Percentiles rank a stretch among this genome's conserved stretches.
Evolutionary conservation across 2,113 vertebrate genomes (phyloP).

Genomic region (Onychorhynchus coronatus): DNA sequence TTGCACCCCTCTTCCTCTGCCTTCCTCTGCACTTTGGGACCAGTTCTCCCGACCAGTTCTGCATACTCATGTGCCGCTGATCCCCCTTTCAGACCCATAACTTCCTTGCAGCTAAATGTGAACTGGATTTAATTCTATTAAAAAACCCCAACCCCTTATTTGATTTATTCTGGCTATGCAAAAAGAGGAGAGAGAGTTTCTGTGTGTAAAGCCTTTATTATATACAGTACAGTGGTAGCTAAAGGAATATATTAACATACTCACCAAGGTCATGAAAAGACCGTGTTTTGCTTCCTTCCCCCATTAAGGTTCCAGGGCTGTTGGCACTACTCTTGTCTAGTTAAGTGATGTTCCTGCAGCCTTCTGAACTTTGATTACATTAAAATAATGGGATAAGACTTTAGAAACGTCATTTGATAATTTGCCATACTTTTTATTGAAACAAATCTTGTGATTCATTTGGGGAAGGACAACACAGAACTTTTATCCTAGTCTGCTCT

Average conservation of each 20-base stretch:
- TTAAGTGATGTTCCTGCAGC: neutral
- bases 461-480: rapidly evolving
- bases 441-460: neutral
- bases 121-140: neutral
- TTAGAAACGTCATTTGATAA: neutral
- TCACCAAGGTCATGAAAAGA: neutral
- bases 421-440: neutral
- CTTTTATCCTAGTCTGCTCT: neutral
- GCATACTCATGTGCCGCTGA: neutral
- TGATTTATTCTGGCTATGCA: neutral
- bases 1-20: neutral
- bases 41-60: neutral
- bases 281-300: neutral
- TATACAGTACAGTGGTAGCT: neutral
- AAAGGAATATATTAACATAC: neutral
- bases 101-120: neutral
- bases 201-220: neutral
- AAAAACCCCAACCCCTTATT: neutral
- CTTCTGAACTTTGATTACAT: neutral
- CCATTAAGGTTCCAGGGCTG: neutral
- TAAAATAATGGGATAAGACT: neutral
- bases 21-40: neutral
- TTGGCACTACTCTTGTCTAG: neutral
- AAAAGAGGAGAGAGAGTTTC: neutral
- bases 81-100: neutral